Conservation (phyloP, 2,797 vertebrate species). For the Arnoldichthys spilopterus region DNA sequence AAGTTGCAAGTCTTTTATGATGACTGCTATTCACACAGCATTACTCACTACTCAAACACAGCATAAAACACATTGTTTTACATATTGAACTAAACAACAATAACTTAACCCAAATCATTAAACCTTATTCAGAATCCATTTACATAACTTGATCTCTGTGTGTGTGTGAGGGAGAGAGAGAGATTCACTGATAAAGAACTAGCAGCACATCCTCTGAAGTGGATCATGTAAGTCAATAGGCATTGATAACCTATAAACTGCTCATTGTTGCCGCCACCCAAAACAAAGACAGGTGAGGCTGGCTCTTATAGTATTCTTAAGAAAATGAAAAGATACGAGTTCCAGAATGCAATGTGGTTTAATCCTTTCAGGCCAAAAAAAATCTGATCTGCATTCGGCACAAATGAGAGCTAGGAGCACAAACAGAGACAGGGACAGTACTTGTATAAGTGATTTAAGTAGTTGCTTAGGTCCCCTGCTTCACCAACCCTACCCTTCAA, state of each 20-base stretch:
- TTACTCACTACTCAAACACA: too few relatives aligned
- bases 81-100: too few relatives aligned
- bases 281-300: neutral
- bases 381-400: too few relatives aligned
- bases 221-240: neutral
- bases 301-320: neutral
- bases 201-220: neutral
- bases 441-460: too few relatives aligned
- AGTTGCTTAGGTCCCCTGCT: too few relatives aligned
- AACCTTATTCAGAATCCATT: neutral
- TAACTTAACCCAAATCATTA: neutral
- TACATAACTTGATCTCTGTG: neutral
- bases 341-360: neutral
- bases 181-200: slow-evolving; percentile 2
- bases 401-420: too few relatives aligned
- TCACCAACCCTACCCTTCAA: too few relatives aligned
- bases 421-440: too few relatives aligned
- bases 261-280: neutral
- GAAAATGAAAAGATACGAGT: neutral
- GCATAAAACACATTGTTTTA: too few relatives aligned
- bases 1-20: too few relatives aligned
- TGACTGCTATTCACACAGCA: too few relatives aligned
- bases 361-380: neutral
- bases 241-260: slow-evolving; percentile 3
- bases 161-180: slow-evolving; percentile 5